Evolutionary conservation across 2,888 invertebrate species (phyloP).

Genomic region (Dynastes maya): DNA sequence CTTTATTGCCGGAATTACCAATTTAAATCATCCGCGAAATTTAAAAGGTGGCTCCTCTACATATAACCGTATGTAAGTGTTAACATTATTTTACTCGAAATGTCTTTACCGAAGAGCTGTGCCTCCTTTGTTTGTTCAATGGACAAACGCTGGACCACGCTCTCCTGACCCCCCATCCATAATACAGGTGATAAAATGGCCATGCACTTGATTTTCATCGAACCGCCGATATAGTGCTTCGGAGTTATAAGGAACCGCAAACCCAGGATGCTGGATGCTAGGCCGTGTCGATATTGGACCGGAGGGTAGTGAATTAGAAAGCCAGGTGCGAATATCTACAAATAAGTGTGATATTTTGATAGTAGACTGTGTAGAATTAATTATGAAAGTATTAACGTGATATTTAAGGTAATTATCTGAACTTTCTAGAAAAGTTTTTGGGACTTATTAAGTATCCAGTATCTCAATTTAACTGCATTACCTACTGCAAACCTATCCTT

Average conservation of each 20-base stretch:
- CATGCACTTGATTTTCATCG: constrained; percentile 77
- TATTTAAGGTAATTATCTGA: no score
- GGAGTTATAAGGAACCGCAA: constrained; percentile 73
- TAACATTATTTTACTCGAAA: background rate
- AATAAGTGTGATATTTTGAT: no score
- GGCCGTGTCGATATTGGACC: constrained; percentile 74
- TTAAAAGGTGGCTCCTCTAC: no score
- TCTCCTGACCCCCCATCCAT: constrained; percentile 76
- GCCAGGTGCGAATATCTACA: constrained; percentile 71
- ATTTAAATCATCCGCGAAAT: no score
- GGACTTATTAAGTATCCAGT: no score
- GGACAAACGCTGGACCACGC: constrained; percentile 74
- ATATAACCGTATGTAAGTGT: background rate
- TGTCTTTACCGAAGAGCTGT: constrained; percentile 75
- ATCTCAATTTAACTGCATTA: no score
- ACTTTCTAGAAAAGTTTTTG: no score
- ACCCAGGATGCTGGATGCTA: constrained; percentile 75
- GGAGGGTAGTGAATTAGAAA: constrained; percentile 73
- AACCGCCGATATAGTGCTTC: constrained; percentile 75
- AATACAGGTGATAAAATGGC: constrained; percentile 76
- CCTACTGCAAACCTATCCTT: no score
- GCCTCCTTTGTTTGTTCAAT: constrained; percentile 77
- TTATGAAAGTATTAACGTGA: no score
- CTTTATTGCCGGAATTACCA: no score
- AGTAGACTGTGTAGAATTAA: no score